phyloP scores from a whole-genome alignment of 2,888 invertebrate species.

The Ophioninae sp. region DNA sequence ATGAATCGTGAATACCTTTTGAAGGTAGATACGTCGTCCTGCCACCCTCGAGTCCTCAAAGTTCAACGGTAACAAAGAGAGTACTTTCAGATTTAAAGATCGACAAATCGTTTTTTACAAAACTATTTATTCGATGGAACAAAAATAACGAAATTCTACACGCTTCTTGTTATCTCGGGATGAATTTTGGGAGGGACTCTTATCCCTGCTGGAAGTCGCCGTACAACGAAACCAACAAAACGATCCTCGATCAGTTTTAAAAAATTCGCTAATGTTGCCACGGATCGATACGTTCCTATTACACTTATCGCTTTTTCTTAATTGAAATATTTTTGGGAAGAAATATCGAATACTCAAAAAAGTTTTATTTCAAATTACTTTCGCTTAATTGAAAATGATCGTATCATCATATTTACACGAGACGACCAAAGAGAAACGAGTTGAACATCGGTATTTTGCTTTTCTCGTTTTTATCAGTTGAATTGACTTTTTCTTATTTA shows the following conservation, averaged over 20 bases:
- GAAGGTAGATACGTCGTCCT: neutral
- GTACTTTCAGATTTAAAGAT: neutral
- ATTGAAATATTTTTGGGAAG: neutral
- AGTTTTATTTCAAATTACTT: neutral
- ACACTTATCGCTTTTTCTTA: neutral
- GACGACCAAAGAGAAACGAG: constrained; percentile 40
- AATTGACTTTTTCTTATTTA: constrained; percentile 15
- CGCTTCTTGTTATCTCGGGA: neutral
- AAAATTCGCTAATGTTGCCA: neutral
- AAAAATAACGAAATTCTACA: neutral
- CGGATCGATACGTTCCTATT: neutral
- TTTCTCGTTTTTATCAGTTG: constrained; percentile 5
- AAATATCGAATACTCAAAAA: neutral
- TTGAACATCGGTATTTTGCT: constrained; percentile 7
- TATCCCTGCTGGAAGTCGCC: neutral
- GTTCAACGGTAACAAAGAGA: neutral
- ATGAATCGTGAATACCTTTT: constrained; percentile 23
- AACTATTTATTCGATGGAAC: neutral
- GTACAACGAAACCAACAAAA: neutral
- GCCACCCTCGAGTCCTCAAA: constrained; percentile 1
- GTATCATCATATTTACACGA: neutral
- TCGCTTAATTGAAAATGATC: constrained; percentile 2
- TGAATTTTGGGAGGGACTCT: neutral
- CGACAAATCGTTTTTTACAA: neutral
- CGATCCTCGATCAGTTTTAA: neutral